Evolutionary conservation across 2,797 vertebrate genomes (phyloP).

Genomic region (Pseudochaenichthys georgianus): DNA sequence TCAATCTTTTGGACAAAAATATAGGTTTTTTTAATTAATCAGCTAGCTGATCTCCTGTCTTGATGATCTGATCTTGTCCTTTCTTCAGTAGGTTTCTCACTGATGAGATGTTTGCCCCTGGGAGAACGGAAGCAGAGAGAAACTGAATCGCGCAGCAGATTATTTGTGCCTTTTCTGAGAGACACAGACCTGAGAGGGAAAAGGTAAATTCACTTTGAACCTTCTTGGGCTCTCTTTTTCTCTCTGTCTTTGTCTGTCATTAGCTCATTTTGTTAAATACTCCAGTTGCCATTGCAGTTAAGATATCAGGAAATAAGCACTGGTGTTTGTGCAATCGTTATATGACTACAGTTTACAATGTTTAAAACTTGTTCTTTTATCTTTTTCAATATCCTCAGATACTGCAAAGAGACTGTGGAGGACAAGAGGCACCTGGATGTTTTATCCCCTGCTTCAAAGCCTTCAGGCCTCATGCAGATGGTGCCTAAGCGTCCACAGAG

Average conservation of each 20-base stretch:
- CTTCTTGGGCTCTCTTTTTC: background rate
- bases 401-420: conserved; percentile 18
- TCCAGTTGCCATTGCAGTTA: background rate
- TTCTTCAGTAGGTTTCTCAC: conserved; percentile 41
- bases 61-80: background rate
- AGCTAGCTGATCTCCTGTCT: background rate
- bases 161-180: conserved; percentile 54
- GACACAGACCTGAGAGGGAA: conserved; percentile 42
- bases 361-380: background rate
- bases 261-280: background rate
- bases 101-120: conserved; percentile 7
- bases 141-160: conserved; percentile 9
- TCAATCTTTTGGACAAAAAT: background rate
- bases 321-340: background rate
- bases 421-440: conserved; percentile 10
- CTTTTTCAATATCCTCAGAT: conserved; percentile 47
- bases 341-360: background rate
- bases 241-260: background rate
- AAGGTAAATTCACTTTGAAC: conserved; percentile 42
- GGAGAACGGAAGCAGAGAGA: conserved; percentile 43
- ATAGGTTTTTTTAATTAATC: background rate
- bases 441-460: conserved; percentile 29
- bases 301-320: background rate
- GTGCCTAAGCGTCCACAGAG: conserved; percentile 21
- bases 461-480: conserved; percentile 4